Conservation (phyloP, 2,113 vertebrate genomes). For the Chionodraco myersi region DNA sequence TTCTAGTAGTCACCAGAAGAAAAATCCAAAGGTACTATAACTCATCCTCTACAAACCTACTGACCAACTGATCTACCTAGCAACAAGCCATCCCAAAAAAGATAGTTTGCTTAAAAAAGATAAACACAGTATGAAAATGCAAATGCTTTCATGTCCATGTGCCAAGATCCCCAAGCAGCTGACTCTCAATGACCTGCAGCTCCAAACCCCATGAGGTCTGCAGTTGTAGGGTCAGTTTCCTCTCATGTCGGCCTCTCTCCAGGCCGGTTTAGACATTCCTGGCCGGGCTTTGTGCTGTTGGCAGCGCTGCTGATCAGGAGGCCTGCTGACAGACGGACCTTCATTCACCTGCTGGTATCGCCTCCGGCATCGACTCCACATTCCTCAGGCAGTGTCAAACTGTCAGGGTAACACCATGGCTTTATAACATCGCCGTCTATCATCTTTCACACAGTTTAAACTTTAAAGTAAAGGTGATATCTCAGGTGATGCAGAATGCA, state of each 20-base stretch:
- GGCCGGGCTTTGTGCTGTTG: constrained; percentile 47
- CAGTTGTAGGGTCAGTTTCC: constrained; percentile 11
- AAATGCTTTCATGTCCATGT: not conserved
- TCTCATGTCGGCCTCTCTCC: constrained; percentile 29
- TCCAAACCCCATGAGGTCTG: constrained; percentile 17
- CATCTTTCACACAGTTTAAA: constrained; percentile 38
- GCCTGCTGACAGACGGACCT: constrained; percentile 70
- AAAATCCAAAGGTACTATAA: too few relatives aligned
- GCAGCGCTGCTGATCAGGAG: constrained; percentile 62
- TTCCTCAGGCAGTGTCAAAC: constrained; percentile 65
- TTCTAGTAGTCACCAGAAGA: too few relatives aligned
- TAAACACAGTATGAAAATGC: constrained; percentile 4
- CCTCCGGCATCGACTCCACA: constrained; percentile 68
- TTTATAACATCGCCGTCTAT: constrained; percentile 53
- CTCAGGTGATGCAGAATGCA: constrained; percentile 10
- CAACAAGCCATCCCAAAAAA: too few relatives aligned
- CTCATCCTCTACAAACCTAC: too few relatives aligned
- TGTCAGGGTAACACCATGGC: constrained; percentile 50
- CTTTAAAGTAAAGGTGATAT: constrained; percentile 22
- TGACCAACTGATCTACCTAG: too few relatives aligned
- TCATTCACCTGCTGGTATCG: constrained; percentile 75
- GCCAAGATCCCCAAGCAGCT: not conserved
- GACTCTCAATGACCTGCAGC: not conserved
- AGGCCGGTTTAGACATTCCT: constrained; percentile 53
- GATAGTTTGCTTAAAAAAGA: not conserved